Evolutionary conservation across 1,140 invertebrate genomes (phyloP).

Genomic region (Caligus rogercresseyi): DNA sequence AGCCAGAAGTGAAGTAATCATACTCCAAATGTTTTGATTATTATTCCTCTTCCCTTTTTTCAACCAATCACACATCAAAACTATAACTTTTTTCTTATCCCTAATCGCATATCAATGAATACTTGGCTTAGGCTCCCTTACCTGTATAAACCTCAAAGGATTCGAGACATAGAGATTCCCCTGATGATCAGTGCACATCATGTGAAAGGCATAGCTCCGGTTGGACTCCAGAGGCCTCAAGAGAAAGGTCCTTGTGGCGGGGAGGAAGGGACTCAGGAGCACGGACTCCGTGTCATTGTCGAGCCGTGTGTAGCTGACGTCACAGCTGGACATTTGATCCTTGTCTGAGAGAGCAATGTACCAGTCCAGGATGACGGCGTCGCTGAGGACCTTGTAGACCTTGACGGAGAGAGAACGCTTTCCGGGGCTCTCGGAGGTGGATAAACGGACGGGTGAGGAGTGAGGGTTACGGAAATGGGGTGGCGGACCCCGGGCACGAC

Average conservation of each 20-base stretch:
- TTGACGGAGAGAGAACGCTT: not conserved
- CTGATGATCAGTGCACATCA: slow-evolving; percentile 7
- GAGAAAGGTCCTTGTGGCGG: slow-evolving; percentile 1
- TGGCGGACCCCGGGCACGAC: not conserved
- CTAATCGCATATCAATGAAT: not conserved
- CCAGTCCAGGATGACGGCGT: slow-evolving; percentile 9
- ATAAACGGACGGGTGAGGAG: not conserved
- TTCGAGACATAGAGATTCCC: not conserved
- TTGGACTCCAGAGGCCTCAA: not conserved
- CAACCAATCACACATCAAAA: not conserved
- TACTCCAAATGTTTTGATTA: no score
- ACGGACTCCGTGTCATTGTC: slow-evolving; percentile 5
- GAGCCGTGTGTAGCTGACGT: not conserved
- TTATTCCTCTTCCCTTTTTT: no score
- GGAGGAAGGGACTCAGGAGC: not conserved
- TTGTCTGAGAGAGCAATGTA: slow-evolving; percentile 12
- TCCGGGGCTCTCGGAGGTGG: not conserved
- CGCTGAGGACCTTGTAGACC: slow-evolving; percentile 4
- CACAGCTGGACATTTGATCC: slow-evolving; percentile 6
- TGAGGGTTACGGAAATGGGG: not conserved
- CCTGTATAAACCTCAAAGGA: slow-evolving; percentile 3
- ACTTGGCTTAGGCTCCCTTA: not conserved
- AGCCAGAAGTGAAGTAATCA: no score
- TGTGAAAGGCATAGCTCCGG: slow-evolving; percentile 3
- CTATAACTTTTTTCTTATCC: not conserved